Evolutionary conservation across 1,140 invertebrate genomes (phyloP).

Genomic region (Phymorhynchus buccinoides): DNA sequence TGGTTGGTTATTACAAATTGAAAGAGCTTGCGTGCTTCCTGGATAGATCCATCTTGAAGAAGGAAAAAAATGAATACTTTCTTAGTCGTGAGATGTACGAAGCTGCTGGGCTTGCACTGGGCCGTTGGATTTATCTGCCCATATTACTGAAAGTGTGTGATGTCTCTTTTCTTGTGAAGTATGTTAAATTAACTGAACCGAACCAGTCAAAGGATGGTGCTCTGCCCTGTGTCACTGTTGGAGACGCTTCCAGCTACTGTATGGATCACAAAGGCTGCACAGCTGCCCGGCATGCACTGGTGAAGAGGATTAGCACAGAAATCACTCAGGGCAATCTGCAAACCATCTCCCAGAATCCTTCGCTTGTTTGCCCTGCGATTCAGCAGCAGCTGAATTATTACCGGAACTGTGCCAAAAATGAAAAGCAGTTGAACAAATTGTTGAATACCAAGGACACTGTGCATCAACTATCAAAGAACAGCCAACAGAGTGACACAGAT

Average conservation of each 20-base stretch:
- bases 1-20: not conserved
- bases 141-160: slow-evolving; percentile 29
- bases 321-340: not conserved
- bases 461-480: slow-evolving; percentile 2
- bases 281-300: not conserved
- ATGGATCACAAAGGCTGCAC: too few relatives aligned
- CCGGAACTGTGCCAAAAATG: not conserved
- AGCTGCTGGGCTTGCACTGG: slow-evolving; percentile 25
- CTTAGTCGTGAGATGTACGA: slow-evolving; percentile 8
- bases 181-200: not conserved
- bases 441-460: not conserved
- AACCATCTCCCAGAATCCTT: slow-evolving; percentile 1
- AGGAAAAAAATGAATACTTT: not conserved
- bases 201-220: not conserved
- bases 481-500: not conserved
- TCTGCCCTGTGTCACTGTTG: not conserved
- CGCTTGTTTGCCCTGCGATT: not conserved
- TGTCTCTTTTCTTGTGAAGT: not conserved
- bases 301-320: slow-evolving; percentile 11
- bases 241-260: not conserved
- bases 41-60: not conserved
- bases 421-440: not conserved
- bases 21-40: not conserved
- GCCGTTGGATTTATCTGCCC: not conserved
- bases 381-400: slow-evolving; percentile 11